phyloP scores from a whole-genome alignment of 2,888 invertebrate species.

The Eupithecia vulgata region DNA sequence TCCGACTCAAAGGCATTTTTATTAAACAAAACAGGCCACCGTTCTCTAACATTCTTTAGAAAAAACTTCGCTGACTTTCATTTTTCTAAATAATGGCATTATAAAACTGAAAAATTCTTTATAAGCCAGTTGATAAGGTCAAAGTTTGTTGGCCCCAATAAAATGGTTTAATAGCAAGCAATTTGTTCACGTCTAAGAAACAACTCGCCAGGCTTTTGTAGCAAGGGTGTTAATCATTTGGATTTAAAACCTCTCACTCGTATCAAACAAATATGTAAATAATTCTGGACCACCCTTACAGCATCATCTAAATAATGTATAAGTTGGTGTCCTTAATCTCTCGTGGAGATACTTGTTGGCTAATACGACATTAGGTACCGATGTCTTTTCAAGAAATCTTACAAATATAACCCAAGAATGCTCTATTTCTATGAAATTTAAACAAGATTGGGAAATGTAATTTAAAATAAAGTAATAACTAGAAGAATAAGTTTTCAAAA shows the following conservation, averaged over 20 bases:
- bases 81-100: not conserved
- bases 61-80: not conserved
- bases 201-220: not conserved
- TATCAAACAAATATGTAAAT: not conserved
- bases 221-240: not conserved
- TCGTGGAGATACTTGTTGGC: too few relatives aligned
- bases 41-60: not conserved
- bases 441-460: not conserved
- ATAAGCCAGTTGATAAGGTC: not conserved
- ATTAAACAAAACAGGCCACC: not conserved
- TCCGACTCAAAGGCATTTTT: not conserved
- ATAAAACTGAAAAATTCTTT: not conserved
- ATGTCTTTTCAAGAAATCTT: too few relatives aligned
- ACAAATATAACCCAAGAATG: not conserved
- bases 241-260: not conserved
- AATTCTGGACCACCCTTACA: not conserved
- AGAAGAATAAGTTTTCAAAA: not conserved
- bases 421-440: not conserved
- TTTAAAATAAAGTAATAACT: not conserved
- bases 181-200: constrained; percentile 1
- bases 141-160: not conserved
- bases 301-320: not conserved
- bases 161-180: not conserved
- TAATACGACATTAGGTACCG: too few relatives aligned
- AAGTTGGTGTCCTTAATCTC: too few relatives aligned